phyloP scores from a whole-genome alignment of 2,113 vertebrate genomes.

The Carollia perspicillata region DNA sequence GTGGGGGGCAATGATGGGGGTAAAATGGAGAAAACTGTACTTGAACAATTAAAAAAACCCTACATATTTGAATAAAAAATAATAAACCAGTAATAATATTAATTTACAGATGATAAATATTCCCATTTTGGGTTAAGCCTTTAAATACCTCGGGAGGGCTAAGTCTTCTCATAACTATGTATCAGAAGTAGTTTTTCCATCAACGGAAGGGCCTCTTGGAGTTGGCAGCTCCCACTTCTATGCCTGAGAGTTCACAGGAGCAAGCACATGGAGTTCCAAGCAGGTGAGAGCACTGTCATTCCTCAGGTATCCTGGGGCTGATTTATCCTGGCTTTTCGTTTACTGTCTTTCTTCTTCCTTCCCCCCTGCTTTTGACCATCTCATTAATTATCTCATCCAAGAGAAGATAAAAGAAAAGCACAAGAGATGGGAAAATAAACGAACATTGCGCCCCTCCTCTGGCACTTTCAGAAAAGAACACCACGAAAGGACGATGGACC shows the following conservation, averaged over 20 bases:
- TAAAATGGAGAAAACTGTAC: no score
- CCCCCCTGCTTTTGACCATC: background rate
- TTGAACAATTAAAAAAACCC: no score
- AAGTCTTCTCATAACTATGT: background rate
- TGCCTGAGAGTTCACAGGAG: background rate
- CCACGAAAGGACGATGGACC: background rate
- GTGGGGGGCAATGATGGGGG: no score
- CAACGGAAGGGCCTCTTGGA: background rate
- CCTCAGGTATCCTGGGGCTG: background rate
- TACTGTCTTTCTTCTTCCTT: background rate
- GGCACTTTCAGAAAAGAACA: background rate
- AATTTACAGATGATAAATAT: constrained; percentile 25
- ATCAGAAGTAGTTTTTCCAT: background rate
- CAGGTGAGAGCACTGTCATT: background rate
- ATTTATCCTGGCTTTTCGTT: background rate
- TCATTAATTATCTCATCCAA: background rate
- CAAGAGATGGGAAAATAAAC: background rate
- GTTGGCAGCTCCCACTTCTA: background rate
- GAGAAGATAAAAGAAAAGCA: background rate
- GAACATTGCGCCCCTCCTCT: background rate
- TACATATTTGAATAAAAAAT: no score
- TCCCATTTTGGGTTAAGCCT: constrained; percentile 34
- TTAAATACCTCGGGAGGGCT: constrained; percentile 58
- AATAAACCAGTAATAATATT: constrained; percentile 61
- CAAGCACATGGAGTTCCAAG: background rate